Evolutionary conservation across 37 sponge, comb jelly and placozoan species (phyloP), one percentile per base, ranked within the genome.

Genomic region (Halichondria panicea): DNA sequence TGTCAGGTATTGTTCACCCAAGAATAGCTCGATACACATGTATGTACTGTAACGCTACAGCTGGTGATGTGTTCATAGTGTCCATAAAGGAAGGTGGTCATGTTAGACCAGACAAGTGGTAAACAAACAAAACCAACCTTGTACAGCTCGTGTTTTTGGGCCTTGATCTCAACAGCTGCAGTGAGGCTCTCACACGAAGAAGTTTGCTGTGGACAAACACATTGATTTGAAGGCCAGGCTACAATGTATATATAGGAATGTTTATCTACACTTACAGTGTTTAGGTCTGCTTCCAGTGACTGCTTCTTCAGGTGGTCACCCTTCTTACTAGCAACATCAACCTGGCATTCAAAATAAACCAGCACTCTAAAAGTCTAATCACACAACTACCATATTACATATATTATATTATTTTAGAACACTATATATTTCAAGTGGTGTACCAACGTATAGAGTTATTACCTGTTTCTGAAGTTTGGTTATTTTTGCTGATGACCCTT

Each of bases 381-480:
- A n/a, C n/a, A n/a, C n/a, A n/a, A n/a, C n/a, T n/a, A n/a, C n/a
- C n/a, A n/a, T n/a, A n/a, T n/a, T n/a, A n/a, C n/a, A n/a, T n/a
- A n/a, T n/a, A n/a, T n/a, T n/a, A n/a, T n/a, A n/a, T n/a, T n/a
- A n/a, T n/a, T n/a, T n/a, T n/a, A n/a, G n/a, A n/a, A n/a, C n/a
- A n/a, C n/a, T n/a, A n/a, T n/a, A n/a, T n/a, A n/a, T n/a, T n/a
- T n/a, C n/a, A n/a, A n/a, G n/a, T n/a, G n/a, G n/a, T n/a, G n/a
- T n/a, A n/a, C n/a, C n/a, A n/a, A n/a, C n/a, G n/a, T n/a, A n/a
- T n/a, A n/a, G n/a, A n/a, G n/a, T n/a, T n/a, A 21, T 58, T 4
- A 70, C 81, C 62, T 80, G 81, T 61, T 80, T 80, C 58, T 61
- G 70, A 9, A 80, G 70, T 48, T 70, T 80, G 31, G 31, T n/a